phyloP scores from a whole-genome alignment of 23 tunicate species.

The Ciona savignyi region DNA sequence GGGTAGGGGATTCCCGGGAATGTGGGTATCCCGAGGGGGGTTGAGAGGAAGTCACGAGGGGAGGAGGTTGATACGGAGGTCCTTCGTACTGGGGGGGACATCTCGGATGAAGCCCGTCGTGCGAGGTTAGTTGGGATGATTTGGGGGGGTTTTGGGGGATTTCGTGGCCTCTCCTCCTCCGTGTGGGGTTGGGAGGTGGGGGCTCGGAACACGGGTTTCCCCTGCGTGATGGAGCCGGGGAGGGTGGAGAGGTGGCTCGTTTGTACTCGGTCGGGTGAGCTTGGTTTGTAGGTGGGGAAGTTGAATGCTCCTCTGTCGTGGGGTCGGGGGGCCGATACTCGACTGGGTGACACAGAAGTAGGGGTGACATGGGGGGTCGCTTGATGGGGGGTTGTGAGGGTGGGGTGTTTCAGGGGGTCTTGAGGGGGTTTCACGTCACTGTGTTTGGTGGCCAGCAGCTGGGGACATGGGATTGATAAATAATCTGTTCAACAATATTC shows the following conservation, averaged over 20 bases:
- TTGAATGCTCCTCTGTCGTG: background rate
- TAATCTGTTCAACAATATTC: too few relatives aligned
- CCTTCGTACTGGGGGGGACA: background rate
- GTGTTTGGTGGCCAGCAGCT: conserved; percentile 5
- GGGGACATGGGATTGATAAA: too few relatives aligned
- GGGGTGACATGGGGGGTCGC: background rate
- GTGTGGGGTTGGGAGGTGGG: background rate
- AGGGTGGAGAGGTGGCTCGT: conserved; percentile 2
- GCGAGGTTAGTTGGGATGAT: background rate
- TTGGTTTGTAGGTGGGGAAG: background rate
- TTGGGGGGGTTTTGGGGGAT: background rate
- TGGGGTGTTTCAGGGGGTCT: background rate
- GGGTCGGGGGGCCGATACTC: background rate
- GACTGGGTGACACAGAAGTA: background rate
- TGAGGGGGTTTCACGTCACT: background rate
- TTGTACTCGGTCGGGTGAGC: conserved; percentile 4
- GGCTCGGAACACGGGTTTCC: background rate
- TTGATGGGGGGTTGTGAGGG: background rate
- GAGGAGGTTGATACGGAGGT: background rate
- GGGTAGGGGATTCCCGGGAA: background rate
- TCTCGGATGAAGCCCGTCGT: background rate
- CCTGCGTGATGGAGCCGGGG: background rate
- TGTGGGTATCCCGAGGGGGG: background rate
- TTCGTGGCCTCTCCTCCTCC: background rate
- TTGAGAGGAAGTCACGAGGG: background rate